Base-by-base conservation (phyloP, 2,797 vertebrate species). In the Heteromormyrus szaboi region DNA sequence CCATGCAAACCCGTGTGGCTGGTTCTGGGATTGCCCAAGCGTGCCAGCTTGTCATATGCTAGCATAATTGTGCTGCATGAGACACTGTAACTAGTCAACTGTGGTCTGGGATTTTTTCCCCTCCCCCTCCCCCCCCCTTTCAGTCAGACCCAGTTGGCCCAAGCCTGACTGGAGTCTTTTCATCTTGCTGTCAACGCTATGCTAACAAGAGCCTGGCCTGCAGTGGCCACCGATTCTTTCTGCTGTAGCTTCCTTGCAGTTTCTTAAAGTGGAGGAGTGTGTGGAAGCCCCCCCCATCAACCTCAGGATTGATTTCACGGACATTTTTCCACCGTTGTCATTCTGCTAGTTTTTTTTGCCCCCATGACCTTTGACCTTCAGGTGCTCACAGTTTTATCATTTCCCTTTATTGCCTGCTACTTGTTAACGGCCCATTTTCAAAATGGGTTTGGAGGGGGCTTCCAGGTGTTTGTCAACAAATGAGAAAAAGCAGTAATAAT, bases 31-130 rank as follows among this genome's bases (percentile, higher is more conserved):
- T 96, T 97, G 96, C 94, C 95, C 96, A 95, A 95, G 97, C 97
- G 91, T 98, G 96, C 95, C 96, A 96, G 95, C 97, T 97, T 98
- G 98, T 98, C 98, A 98, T 97, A 96, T 96, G 96, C 95, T 96
- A 96, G 96, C 96, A 95, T 97, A 97, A 98, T 97, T 96, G 97
- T 96, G 94, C 96, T 94, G 96, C 96, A 95, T 95, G 96, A 94
- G 96, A 94, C 95, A 96, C 53, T 95, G 95, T 97, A 97, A 98
- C 97, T 97, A 98, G 98, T 98, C 98, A 98, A 96, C 94, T 96
- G 97, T 97, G 97, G 96, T 96, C 91, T 92, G 79, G 94, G 85
- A 44, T 95, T 96, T 95, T 86, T 76, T 11, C 7, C 22, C 48
- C 1, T 7, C 83, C 22, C 37, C 88, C 92, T 37, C 37, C 37